Conservation (phyloP, 2,113 vertebrate species). For the Cepphus grylle region DNA sequence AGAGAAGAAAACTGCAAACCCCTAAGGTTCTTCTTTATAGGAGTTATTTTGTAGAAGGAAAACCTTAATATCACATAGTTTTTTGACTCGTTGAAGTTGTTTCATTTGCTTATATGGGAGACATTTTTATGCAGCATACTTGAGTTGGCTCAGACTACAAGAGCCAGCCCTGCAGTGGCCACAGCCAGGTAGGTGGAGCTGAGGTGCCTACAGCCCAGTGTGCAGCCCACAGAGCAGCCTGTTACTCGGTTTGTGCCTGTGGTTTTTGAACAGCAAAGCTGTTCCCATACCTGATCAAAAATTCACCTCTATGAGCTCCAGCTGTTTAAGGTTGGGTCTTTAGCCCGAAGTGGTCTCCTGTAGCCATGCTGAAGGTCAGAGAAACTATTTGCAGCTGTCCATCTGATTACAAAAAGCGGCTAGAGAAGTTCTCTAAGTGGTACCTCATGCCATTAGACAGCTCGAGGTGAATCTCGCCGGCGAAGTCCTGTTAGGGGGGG, state of each 20-base stretch:
- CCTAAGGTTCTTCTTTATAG: not conserved
- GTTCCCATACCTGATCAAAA: not conserved
- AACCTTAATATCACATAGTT: not conserved
- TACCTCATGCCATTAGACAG: not conserved
- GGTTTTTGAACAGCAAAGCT: not conserved
- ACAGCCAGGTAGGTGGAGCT: not conserved
- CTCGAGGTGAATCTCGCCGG: accelerated
- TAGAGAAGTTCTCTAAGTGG: not conserved
- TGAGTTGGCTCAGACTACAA: not conserved
- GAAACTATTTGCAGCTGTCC: not conserved
- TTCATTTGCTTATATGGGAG: not conserved
- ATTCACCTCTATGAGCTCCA: not conserved
- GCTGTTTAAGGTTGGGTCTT: not conserved
- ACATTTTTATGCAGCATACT: not conserved
- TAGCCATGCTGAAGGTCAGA: not conserved
- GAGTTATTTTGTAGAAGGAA: not conserved
- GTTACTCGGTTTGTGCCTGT: not conserved
- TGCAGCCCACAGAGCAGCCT: not conserved
- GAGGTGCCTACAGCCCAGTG: not conserved
- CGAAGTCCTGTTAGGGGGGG: not conserved
- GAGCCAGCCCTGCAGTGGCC: not conserved
- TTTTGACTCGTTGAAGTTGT: not conserved
- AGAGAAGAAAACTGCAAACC: not conserved
- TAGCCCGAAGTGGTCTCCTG: not conserved
- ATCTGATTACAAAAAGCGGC: not conserved